phyloP scores from a whole-genome alignment of 2,888 invertebrate genomes.

The Physocephala rufipes region DNA sequence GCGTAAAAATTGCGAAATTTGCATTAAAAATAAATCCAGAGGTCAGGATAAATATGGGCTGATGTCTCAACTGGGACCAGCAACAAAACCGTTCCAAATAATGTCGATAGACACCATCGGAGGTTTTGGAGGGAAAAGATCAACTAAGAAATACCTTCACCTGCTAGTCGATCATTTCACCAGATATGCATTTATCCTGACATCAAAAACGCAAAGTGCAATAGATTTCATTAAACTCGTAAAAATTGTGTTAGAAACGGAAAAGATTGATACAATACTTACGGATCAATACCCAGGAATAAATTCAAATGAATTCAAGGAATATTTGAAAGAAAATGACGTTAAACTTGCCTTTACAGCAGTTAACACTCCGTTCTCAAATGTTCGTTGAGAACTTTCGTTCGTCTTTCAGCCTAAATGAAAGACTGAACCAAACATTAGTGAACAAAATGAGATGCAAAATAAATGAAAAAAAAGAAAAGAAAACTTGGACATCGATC shows the following conservation, averaged over 20 bases:
- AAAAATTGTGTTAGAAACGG: conserved; percentile 42
- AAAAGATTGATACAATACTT: conserved; percentile 49
- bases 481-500: too few relatives aligned
- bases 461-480: too few relatives aligned
- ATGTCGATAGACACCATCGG: conserved; percentile 54
- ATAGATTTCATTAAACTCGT: conserved; percentile 52
- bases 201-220: conserved; percentile 51
- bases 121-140: conserved; percentile 53
- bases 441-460: too few relatives aligned
- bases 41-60: too few relatives aligned
- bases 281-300: conserved; percentile 55
- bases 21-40: too few relatives aligned
- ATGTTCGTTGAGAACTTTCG: too few relatives aligned
- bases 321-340: conserved; percentile 46
- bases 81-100: conserved; percentile 51
- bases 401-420: too few relatives aligned
- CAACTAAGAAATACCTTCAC: conserved; percentile 55
- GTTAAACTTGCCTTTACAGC: conserved; percentile 41
- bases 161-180: conserved; percentile 53
- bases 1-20: too few relatives aligned
- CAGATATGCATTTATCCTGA: conserved; percentile 51
- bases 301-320: conserved; percentile 54
- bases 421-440: conserved; percentile 42
- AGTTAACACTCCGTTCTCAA: conserved; percentile 41
- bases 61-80: conserved; percentile 44